Evolutionary conservation across 2,888 invertebrate genomes (phyloP), one percentile per base, ranked within the genome.

Genomic region (Drosophila rellima): DNA sequence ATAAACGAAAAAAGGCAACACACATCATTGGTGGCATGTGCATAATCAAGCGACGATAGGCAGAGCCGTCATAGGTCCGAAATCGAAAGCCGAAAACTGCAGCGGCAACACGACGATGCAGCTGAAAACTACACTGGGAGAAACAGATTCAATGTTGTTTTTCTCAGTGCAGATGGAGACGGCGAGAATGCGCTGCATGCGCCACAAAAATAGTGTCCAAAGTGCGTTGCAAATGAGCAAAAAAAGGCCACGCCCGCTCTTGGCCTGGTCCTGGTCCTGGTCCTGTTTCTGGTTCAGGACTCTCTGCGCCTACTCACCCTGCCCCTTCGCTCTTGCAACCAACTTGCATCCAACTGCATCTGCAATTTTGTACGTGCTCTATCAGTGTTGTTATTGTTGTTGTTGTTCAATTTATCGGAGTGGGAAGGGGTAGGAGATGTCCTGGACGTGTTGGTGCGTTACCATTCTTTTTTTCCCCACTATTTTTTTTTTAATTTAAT

Each of bases 161-260:
- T 2, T 7, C n/a, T 2, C 39, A 44, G 26, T 39, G 11, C 5
- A 6, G 37, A 17, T 35, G 20, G 48, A 42, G 20, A 44, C 20
- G 40, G 13, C 31, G 69, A 59, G 80, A 79, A 70, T 85, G 82
- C 80, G 86, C 76, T 69, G 79, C 59, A 52, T 64, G 63, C 79
- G 54, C 26, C 65, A 42, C 65, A 63, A 76, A 63, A 76, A 69
- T 68, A 79, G 80, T 71, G 84, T 74, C 75, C 75, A 91, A 90
- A 89, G 91, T 90, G 91, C 86, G 90, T 89, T 70, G 80, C 73
- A 86, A 89, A 89, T 89, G 86, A 82, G 88, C 73, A 82, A 91
- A 90, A 70, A 90, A 90, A 91, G 91, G 90, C 91, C 91, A 90
- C 90, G 90, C 90, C 91, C 79, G 91, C 78, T 78, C 70, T 44